Conservation (phyloP, 2,113 vertebrate genomes). For the Mastomys coucha region DNA sequence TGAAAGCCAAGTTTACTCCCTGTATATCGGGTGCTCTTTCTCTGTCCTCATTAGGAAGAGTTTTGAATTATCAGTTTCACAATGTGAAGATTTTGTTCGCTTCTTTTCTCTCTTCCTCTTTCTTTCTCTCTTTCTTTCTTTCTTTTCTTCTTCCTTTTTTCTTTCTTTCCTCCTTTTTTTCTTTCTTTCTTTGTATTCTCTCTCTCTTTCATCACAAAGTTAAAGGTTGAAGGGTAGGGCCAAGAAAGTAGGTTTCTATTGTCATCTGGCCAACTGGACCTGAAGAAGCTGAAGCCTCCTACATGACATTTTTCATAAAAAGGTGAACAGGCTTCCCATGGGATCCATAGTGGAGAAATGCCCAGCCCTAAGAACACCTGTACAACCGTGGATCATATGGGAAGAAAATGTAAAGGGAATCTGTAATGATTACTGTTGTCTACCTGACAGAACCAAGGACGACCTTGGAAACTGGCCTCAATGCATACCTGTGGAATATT, state of each 20-base stretch:
- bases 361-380: not conserved
- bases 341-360: not conserved
- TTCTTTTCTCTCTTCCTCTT: not conserved
- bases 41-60: not conserved
- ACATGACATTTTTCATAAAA: not conserved
- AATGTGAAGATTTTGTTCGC: not conserved
- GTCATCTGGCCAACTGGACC: not conserved
- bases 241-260: not conserved
- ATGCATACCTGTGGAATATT: not conserved
- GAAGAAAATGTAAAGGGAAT: too few relatives aligned
- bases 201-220: not conserved
- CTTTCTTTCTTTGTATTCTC: too few relatives aligned
- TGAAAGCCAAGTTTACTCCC: not conserved
- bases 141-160: too few relatives aligned
- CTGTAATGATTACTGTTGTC: not conserved
- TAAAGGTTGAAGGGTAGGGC: not conserved
- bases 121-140: too few relatives aligned
- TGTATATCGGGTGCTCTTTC: not conserved
- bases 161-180: not conserved
- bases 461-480: not conserved
- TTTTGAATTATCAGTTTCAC: conserved; percentile 8
- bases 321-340: not conserved
- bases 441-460: too few relatives aligned
- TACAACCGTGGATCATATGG: not conserved
- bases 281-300: not conserved